These are phyloP conservation scores for Sigmodon hispidus DNA, from an alignment of 2,113 vertebrate genomes.

Conservation along the genomic window DNA sequence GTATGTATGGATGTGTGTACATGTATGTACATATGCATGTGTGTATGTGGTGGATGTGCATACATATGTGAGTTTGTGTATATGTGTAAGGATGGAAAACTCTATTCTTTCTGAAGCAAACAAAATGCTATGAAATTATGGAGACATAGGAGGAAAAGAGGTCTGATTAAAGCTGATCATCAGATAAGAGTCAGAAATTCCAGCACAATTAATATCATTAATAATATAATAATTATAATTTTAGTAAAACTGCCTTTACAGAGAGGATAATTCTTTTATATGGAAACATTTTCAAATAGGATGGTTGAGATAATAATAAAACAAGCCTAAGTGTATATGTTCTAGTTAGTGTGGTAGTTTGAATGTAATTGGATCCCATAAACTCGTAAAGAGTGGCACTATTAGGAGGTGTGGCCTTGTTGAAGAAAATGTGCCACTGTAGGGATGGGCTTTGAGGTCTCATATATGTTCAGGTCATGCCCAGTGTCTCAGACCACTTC, in stretches of 20 bases:
- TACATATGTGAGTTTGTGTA: neutral
- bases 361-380: neutral
- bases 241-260: neutral
- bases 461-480: neutral
- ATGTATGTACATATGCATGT: neutral
- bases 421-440: neutral
- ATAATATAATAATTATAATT: too few species aligned
- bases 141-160: neutral
- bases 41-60: neutral
- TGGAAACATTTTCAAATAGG: neutral
- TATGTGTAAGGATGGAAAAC: neutral
- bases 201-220: neutral
- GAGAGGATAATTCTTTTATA: neutral
- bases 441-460: neutral
- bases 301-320: neutral
- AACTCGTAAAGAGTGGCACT: neutral
- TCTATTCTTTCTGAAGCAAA: neutral
- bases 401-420: neutral
- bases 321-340: neutral
- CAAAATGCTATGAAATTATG: neutral
- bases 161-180: neutral
- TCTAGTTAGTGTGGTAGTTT: neutral
- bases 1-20: neutral
- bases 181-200: neutral
- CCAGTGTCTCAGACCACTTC: neutral